Evolutionary conservation across 2,113 vertebrate genomes (phyloP), one percentile per base, ranked within the genome.

Genomic region (Microcebus griseorufus): DNA sequence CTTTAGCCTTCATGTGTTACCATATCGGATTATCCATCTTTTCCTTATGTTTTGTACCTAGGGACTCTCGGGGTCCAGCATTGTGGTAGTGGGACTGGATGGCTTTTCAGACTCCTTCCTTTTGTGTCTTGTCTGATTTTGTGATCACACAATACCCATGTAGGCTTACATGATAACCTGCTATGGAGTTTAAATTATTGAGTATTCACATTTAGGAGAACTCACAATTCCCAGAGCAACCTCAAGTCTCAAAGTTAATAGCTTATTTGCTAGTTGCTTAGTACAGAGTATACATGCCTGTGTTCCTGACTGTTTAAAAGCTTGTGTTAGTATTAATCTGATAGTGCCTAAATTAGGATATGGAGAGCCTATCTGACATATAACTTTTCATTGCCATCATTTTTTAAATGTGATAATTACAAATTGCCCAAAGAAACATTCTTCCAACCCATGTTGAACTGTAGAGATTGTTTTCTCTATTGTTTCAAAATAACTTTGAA

Each of bases 401-500:
- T 78, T 88, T 65, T 84, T 83, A 91, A 96, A 88, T 93, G 20
- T 51, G 23, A 18, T 65, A 65, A 81, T 79, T 81, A 18, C 20
- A 67, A 78, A 70, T 75, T 91, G 16, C 37, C 67, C 23, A 45
- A 53, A 88, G 39, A 81, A 70, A 73, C 48, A 34, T 55, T 90
- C 65, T 93, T 78, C 27, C 5, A 90, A 72, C 12, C 29, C 9
- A 34, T 29, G 37, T 67, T 94, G 60, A 92, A 39, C 29, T 73
- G 1, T 60, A 73, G 82, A 94, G 51, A 13, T 13, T 86, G 60
- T 86, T 95, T 98, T 79, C 80, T 98, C 42, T 42, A 42, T 42
- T 42, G 5, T 42, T 42, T 42, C 42, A 91, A 97, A 96, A 92
- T 94, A 97, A 94, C 70, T 97, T 96, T 97, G 82, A 92, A 97